phyloP scores from a whole-genome alignment of 2,113 vertebrate species.

The Eclectus roratus region DNA sequence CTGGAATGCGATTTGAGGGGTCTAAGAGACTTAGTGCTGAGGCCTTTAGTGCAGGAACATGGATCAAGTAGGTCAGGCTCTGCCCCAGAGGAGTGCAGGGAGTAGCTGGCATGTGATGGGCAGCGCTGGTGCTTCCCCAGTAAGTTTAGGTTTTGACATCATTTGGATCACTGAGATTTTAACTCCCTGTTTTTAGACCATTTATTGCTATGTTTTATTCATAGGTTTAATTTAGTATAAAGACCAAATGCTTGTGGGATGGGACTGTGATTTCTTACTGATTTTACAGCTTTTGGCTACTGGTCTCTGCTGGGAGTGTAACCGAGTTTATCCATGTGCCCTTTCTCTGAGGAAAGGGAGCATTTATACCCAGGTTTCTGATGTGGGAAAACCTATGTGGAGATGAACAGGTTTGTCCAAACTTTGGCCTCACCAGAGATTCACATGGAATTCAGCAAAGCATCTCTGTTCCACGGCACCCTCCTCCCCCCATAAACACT shows the following conservation, averaged over 20 bases:
- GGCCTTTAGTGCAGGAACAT: background rate
- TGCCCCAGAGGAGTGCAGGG: background rate
- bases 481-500: background rate
- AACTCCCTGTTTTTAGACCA: background rate
- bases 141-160: background rate
- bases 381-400: background rate
- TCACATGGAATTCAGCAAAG: background rate
- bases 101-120: background rate
- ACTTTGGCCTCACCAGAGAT: background rate
- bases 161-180: background rate
- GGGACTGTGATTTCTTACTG: background rate
- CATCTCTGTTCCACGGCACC: background rate
- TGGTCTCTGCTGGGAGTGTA: background rate
- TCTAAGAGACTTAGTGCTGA: constrained; percentile 48
- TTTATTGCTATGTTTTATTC: background rate
- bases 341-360: background rate
- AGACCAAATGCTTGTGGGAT: background rate
- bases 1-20: constrained; percentile 68
- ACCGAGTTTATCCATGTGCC: background rate
- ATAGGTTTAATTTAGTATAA: background rate
- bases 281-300: background rate
- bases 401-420: background rate
- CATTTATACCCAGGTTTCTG: background rate
- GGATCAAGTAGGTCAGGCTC: constrained; percentile 51
- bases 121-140: background rate